phyloP scores from a whole-genome alignment of 1,140 invertebrate genomes.

The Venturia canescens region DNA sequence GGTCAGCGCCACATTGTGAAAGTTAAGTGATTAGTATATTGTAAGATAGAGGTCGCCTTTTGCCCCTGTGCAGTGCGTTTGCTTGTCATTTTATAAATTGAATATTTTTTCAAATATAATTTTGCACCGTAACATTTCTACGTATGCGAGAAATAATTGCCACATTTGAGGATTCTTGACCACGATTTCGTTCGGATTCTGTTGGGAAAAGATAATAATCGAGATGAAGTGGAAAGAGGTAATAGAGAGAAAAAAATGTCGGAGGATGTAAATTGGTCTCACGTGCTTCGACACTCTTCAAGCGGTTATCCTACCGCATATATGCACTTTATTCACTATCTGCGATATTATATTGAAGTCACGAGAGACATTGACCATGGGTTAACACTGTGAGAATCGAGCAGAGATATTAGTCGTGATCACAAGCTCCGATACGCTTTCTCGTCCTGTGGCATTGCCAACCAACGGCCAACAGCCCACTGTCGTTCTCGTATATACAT shows the following conservation, averaged over 20 bases:
- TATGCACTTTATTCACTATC: not conserved
- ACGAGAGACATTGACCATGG: constrained; percentile 13
- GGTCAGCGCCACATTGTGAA: not conserved
- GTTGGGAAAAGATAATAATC: not conserved
- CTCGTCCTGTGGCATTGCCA: not conserved
- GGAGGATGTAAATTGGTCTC: not conserved
- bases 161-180: not conserved
- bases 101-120: not conserved
- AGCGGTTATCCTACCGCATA: not conserved
- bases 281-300: not conserved
- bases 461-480: not conserved
- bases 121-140: not conserved
- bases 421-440: constrained; percentile 11
- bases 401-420: constrained; percentile 5
- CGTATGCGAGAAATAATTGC: not conserved
- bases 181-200: not conserved
- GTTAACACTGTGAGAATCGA: constrained; percentile 14
- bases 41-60: not conserved
- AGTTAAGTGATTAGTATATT: not conserved
- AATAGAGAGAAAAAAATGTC: not conserved
- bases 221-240: not conserved
- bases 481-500: not conserved
- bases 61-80: not conserved
- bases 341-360: constrained; percentile 4
- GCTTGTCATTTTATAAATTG: not conserved